Evolutionary conservation across 1,140 invertebrate species (phyloP).

Genomic region (Manduca sexta): DNA sequence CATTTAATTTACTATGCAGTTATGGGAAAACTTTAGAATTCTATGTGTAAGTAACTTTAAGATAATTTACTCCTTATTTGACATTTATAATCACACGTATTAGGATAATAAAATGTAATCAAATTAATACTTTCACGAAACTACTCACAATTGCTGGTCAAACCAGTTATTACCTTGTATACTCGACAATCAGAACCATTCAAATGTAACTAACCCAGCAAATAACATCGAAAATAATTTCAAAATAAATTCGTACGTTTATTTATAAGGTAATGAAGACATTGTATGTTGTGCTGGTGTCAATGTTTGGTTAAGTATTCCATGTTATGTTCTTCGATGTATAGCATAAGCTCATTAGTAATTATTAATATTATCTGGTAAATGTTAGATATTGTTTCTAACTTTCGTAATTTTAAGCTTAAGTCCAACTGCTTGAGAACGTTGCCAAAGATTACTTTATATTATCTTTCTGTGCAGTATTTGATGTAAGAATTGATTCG

Average conservation of each 20-base stretch:
- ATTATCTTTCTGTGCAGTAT: neutral
- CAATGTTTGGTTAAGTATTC: slow-evolving; percentile 38
- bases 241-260: neutral
- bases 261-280: slow-evolving; percentile 23
- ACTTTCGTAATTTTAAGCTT: slow-evolving; percentile 4
- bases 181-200: too few species aligned
- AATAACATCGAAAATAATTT: neutral
- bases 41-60: neutral
- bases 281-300: slow-evolving; percentile 39
- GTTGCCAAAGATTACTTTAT: slow-evolving; percentile 15
- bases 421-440: slow-evolving; percentile 8
- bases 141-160: too few species aligned
- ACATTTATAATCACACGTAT: neutral
- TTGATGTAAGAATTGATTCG: neutral
- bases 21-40: slow-evolving; percentile 6
- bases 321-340: slow-evolving; percentile 33
- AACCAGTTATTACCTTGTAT: too few species aligned
- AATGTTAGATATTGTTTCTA: slow-evolving; percentile 1
- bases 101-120: neutral
- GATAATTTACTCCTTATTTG: neutral
- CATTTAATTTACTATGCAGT: slow-evolving; percentile 2
- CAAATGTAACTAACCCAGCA: too few species aligned
- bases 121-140: too few species aligned
- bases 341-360: slow-evolving; percentile 14
- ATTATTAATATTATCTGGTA: slow-evolving; percentile 4